Base-by-base conservation (phyloP, 1,140 invertebrate genomes). In the Archivesica marissinica region DNA sequence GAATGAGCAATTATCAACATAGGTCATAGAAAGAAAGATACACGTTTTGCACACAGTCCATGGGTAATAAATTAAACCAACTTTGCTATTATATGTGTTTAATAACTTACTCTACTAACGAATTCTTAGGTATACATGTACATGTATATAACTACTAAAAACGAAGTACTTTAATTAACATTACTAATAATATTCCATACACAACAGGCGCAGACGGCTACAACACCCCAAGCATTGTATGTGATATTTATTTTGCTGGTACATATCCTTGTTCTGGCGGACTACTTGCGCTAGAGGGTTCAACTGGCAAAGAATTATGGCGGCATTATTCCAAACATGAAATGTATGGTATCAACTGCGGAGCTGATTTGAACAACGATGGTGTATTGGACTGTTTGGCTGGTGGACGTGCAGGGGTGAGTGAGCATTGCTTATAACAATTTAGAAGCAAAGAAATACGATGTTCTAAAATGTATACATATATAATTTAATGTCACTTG, bases 271-370 rank as follows among this genome's bases (percentile, higher is more conserved):
- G 97, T 93, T 95, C 96, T 80, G 97, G 97, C 9, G 97, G 97
- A 23, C 94, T 97, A 25, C 91, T 97, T 76, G 97, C 97, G 4
- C 88, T 98, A 13, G 95, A 97, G 93, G 97, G 97, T 0, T 92
- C 90, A 59, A 96, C 95, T 72, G 97, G 97, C 0, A 93, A 95
- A 56, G 95, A 95, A n/a, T 75, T 98, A 20, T 98, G 97, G 97
- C 95, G 95, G 15, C 95, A 96, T 82, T 97, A 96, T 96, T 75
- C 86, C 20, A 93, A 95, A 79, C 96, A 97, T 90, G 96, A 97
- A 88, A 94, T 98, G 38, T 97, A 96, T 92, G 96, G 95, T 1
- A 89, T 97, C 13, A 96, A 97, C 89, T 98, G 97, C 93, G 95
- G 95, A 47, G 93, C 94, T 17, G 97, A 98, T 93, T 89, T 98